phyloP scores from a whole-genome alignment of 2,888 invertebrate species.

The Sarcophaga carnaria region DNA sequence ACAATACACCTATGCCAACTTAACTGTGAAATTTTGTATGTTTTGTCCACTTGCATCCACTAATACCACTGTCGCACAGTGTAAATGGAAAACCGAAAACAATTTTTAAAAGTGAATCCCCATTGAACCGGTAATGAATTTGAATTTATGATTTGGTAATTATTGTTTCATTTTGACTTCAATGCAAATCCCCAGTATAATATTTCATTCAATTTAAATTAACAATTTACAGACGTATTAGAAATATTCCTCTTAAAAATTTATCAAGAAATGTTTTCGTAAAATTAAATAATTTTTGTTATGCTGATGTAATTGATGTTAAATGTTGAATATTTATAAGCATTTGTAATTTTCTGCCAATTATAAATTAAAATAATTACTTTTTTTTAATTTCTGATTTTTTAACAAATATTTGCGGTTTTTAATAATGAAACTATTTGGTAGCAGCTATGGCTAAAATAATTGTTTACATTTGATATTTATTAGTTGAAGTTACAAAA shows the following conservation, averaged over 20 bases:
- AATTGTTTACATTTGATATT: too few relatives aligned
- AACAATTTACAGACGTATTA: background rate
- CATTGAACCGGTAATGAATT: slow-evolving; percentile 50
- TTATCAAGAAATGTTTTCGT: too few relatives aligned
- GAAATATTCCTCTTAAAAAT: too few relatives aligned
- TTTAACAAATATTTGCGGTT: too few relatives aligned
- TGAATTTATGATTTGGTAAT: slow-evolving; percentile 11
- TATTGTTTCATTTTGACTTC: background rate
- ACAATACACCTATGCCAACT: too few relatives aligned
- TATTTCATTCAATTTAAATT: background rate
- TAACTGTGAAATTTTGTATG: background rate
- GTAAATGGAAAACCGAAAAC: slow-evolving; percentile 7
- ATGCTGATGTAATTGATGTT: background rate
- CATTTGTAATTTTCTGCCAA: background rate
- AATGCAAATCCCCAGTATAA: background rate
- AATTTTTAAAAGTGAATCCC: slow-evolving; percentile 37
- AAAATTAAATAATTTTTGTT: background rate
- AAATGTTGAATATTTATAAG: background rate
- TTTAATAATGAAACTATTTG: too few relatives aligned
- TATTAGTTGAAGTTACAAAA: too few relatives aligned
- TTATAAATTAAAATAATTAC: background rate
- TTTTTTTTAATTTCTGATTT: too few relatives aligned
- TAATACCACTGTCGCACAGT: background rate
- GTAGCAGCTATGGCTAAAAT: too few relatives aligned
- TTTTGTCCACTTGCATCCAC: too few relatives aligned